Evolutionary conservation across 2,888 invertebrate genomes (phyloP).

Genomic region (Stictocephala bisonia): DNA sequence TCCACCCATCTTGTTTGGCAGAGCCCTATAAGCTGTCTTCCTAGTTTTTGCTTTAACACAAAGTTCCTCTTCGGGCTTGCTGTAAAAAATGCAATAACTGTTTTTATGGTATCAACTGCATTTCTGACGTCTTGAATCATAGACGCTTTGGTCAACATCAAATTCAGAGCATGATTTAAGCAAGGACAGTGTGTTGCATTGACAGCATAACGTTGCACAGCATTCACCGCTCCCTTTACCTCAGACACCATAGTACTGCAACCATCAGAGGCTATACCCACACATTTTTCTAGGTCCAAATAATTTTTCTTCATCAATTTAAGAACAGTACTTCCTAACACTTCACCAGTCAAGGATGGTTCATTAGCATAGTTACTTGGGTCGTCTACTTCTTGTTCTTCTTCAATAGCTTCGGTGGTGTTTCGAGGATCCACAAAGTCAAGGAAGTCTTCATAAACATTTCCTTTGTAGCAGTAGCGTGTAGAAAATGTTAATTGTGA

Average conservation of each 20-base stretch:
- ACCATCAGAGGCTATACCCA: slow-evolving; percentile 59
- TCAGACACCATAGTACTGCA: slow-evolving; percentile 60
- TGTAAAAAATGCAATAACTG: too few species aligned
- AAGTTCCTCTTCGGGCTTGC: too few species aligned
- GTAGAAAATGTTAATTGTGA: not conserved
- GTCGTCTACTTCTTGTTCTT: not conserved
- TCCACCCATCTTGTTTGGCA: too few species aligned
- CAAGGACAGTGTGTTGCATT: slow-evolving; percentile 53
- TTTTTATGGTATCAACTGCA: too few species aligned
- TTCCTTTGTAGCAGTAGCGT: not conserved
- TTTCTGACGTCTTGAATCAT: too few species aligned
- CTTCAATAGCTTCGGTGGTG: not conserved
- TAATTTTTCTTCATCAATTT: slow-evolving; percentile 50
- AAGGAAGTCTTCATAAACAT: slow-evolving; percentile 5
- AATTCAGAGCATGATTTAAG: slow-evolving; percentile 58
- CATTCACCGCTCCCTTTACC: slow-evolving; percentile 58
- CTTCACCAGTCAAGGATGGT: not conserved
- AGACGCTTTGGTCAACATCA: too few species aligned
- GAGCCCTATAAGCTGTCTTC: too few species aligned
- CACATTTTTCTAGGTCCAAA: slow-evolving; percentile 55
- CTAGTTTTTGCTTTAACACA: too few species aligned
- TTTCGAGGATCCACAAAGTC: slow-evolving; percentile 11
- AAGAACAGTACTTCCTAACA: not conserved
- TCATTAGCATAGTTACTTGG: not conserved
- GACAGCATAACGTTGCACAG: slow-evolving; percentile 51